These are phyloP conservation scores for Pteronura brasiliensis DNA, from an alignment of 2,113 vertebrate species.

Conservation along the genomic window DNA sequence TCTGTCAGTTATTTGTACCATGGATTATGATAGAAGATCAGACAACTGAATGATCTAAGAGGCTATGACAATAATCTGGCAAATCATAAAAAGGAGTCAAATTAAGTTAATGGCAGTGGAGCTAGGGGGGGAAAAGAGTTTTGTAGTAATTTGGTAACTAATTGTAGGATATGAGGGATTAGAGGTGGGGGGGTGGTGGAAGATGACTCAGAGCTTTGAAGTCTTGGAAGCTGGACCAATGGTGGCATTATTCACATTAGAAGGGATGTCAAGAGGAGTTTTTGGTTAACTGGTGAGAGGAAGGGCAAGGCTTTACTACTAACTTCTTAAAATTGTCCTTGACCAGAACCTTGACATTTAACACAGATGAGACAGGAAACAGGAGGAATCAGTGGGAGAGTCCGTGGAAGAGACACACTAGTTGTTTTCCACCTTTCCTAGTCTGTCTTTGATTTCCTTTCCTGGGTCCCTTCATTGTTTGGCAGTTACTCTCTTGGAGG, in stretches of 20 bases:
- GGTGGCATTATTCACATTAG: background rate
- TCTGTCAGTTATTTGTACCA: background rate
- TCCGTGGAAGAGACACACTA: background rate
- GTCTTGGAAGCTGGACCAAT: background rate
- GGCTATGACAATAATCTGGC: background rate
- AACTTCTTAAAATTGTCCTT: background rate
- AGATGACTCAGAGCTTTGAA: slow-evolving; percentile 19
- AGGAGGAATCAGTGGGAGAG: background rate
- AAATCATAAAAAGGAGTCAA: background rate
- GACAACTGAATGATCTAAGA: background rate
- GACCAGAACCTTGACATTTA: background rate
- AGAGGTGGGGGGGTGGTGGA: background rate
- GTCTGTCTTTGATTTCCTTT: background rate
- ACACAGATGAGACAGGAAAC: background rate
- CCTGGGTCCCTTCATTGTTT: background rate
- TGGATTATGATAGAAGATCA: background rate
- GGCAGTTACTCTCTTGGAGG: background rate
- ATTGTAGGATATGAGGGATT: background rate
- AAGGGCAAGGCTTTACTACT: background rate
- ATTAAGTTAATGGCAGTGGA: background rate
- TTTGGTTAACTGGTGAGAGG: background rate
- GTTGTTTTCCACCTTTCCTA: background rate
- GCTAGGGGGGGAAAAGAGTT: background rate
- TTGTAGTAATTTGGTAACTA: slow-evolving; percentile 17
- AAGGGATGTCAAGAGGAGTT: background rate